phyloP scores from a whole-genome alignment of 2,888 invertebrate species.

The Apotomis turbidana region DNA sequence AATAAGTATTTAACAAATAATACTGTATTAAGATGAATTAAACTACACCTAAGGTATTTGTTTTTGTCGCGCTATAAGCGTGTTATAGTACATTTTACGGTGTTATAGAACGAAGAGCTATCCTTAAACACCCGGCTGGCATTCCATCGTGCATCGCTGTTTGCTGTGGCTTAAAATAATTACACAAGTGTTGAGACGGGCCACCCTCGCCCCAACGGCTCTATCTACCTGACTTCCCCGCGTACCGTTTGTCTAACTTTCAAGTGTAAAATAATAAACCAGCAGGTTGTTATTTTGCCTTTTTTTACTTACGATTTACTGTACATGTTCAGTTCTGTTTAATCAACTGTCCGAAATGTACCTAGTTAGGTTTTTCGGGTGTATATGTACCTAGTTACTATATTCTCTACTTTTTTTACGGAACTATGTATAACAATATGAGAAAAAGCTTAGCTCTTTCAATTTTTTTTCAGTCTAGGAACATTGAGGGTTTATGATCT shows the following conservation, averaged over 20 bases:
- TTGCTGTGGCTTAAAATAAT: conserved; percentile 79
- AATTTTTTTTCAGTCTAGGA: neutral
- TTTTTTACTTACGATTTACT: too few relatives aligned
- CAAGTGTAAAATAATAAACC: neutral
- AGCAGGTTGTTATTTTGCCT: neutral
- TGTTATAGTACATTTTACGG: conserved; percentile 10
- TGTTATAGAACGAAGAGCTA: conserved; percentile 42
- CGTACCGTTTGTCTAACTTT: neutral
- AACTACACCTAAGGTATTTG: neutral
- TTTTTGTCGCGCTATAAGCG: neutral
- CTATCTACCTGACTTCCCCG: conserved; percentile 45
- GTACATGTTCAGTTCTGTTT: too few relatives aligned
- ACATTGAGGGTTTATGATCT: neutral
- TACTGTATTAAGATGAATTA: too few relatives aligned
- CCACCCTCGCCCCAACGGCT: conserved; percentile 62
- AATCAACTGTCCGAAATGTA: too few relatives aligned
- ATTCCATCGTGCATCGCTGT: conserved; percentile 71
- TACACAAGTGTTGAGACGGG: conserved; percentile 73
- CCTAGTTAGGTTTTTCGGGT: too few relatives aligned
- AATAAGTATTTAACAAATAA: too few relatives aligned
- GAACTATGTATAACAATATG: too few relatives aligned
- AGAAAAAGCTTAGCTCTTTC: too few relatives aligned
- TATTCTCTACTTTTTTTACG: too few relatives aligned
- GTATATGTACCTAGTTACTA: too few relatives aligned
- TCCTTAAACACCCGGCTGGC: conserved; percentile 63